Evolutionary conservation across 1,140 invertebrate genomes (phyloP), one percentile per base, ranked within the genome.

Genomic region (Brachionus paranguensis): DNA sequence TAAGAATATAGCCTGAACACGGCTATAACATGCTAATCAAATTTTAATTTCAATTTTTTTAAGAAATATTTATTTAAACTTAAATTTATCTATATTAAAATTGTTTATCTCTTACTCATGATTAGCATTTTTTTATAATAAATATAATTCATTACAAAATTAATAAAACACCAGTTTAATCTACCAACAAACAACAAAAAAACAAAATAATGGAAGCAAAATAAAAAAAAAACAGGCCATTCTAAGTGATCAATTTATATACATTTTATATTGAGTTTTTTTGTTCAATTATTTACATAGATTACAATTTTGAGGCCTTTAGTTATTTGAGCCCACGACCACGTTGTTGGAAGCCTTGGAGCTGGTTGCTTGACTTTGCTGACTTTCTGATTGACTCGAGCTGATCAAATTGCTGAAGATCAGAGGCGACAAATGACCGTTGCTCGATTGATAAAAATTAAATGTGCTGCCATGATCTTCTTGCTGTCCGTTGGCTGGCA

Each of bases 111-210:
- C 47, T 17, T 53, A n/a, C 17, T n/a, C 11, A 14, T n/a, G 17
- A 53, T n/a, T 17, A n/a, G 4, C 6, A n/a, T 53, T 53, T 53
- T n/a, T 53, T 53, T 5, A n/a, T 53, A 53, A 53, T 53, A 53
- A 53, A 53, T 53, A 53, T 17, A 17, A 53, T 53, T 53, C 47
- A 53, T 53, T 53, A 53, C 3, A 53, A 53, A 53, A 53, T 53
- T 53, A 65, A 33, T 65, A 65, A 65, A 65, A 65, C 60, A 65
- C 60, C 60, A 65, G 60, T 65, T 65, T 65, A 65, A 27, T 65
- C 27, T 65, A 27, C 27, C 27, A 27, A 27, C 10, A 24, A 29
- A 64, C 12, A 64, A 24, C 10, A 64, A 65, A 33, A 29, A 65
- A 65, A 65, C 27, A 65, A 65, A 65, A 65, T 27, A 65, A 65